Percentiles rank a stretch among this genome's conserved stretches.
These are phyloP conservation scores for Diarsia dahlii DNA, from an alignment of 2,888 invertebrate species.

Conservation along the genomic window DNA sequence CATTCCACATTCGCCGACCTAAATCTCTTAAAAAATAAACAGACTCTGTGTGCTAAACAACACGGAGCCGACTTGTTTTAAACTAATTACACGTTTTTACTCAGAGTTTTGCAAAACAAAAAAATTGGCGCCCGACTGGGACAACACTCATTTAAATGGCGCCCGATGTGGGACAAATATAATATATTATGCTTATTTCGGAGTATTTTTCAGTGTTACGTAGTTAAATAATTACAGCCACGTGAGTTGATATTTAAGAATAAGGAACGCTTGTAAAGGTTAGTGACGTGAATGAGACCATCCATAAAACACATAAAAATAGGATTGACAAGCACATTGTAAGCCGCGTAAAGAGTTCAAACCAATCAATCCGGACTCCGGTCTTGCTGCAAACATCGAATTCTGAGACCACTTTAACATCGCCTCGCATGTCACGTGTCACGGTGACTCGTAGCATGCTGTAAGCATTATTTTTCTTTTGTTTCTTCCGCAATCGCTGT, in stretches of 20 bases:
- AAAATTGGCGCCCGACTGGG: slow-evolving; percentile 43
- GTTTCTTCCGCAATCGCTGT: too few species aligned
- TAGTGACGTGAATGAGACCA: neutral
- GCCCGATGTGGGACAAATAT: slow-evolving; percentile 31
- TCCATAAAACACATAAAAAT: too few species aligned
- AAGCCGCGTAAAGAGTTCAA: too few species aligned
- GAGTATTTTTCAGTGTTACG: neutral
- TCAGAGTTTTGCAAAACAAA: slow-evolving; percentile 19
- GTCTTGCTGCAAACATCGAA: too few species aligned
- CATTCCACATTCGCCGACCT: neutral
- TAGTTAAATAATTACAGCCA: neutral
- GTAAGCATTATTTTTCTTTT: too few species aligned
- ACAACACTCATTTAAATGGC: slow-evolving; percentile 31
- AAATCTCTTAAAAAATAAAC: slow-evolving; percentile 18
- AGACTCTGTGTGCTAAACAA: neutral
- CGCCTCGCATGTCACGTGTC: too few species aligned
- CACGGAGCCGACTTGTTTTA: slow-evolving; percentile 26
- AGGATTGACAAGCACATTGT: too few species aligned
- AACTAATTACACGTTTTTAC: slow-evolving; percentile 44
- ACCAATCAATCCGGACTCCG: too few species aligned
- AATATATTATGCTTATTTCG: neutral
- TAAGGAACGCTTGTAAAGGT: neutral
- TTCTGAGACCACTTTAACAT: too few species aligned
- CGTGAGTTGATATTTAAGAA: neutral
- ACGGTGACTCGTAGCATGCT: too few species aligned